phyloP scores from a whole-genome alignment of 2,888 invertebrate genomes.

The Rotaria sp. region DNA sequence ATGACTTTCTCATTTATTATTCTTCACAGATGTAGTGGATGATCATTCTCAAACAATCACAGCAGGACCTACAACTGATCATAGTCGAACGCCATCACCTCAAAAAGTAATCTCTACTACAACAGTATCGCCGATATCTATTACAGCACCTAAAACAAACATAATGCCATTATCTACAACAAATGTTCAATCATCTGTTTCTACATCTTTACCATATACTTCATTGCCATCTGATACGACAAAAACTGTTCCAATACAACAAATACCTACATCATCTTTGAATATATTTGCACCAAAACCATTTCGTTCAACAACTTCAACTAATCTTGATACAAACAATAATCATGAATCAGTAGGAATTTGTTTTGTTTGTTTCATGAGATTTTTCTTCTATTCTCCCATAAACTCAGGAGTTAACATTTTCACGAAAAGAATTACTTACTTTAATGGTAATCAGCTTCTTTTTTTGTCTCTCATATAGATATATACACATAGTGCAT shows the following conservation, averaged over 20 bases:
- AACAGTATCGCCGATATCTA: neutral
- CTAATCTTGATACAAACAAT: neutral
- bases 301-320: neutral
- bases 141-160: neutral
- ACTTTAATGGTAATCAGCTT: neutral
- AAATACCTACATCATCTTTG: neutral
- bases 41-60: conserved; percentile 8
- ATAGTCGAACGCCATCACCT: conserved; percentile 21
- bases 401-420: neutral
- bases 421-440: conserved; percentile 14
- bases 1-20: neutral
- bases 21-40: neutral
- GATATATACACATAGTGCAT: neutral
- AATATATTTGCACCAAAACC: conserved; percentile 19
- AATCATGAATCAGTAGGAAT: neutral
- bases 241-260: neutral
- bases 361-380: neutral
- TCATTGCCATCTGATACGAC: neutral
- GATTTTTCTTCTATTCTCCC: neutral
- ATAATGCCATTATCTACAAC: neutral
- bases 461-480: neutral
- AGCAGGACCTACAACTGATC: neutral
- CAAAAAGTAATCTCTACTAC: neutral
- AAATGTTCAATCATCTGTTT: neutral
- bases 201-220: neutral